Percentiles rank a stretch among this genome's conserved stretches.
Evolutionary conservation across 2,888 invertebrate genomes (phyloP).

Genomic region (Syrphus vitripennis): DNA sequence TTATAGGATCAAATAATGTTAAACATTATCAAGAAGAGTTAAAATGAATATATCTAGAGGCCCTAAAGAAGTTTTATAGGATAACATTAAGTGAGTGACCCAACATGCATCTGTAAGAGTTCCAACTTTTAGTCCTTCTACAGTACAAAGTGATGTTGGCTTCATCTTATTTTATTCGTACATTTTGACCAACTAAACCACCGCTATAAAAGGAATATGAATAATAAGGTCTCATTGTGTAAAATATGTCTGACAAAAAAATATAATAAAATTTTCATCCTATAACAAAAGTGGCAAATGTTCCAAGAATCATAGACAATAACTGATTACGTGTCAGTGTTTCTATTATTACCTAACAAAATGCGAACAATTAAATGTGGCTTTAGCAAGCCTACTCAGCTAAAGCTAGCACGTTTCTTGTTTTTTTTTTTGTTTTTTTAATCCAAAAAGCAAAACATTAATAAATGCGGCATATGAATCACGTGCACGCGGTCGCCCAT

Average conservation of each 20-base stretch:
- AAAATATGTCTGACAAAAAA: neutral
- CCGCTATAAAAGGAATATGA: neutral
- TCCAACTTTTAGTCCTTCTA: too few species aligned
- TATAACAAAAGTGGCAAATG: neutral
- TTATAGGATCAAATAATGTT: too few species aligned
- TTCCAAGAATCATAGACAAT: neutral
- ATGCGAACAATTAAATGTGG: constrained; percentile 46
- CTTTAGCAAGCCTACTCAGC: neutral
- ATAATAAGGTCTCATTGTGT: neutral
- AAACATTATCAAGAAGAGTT: too few species aligned
- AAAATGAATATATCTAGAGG: too few species aligned
- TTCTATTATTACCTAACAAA: constrained; percentile 47
- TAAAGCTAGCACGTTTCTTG: neutral
- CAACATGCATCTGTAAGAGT: too few species aligned
- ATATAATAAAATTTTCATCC: neutral
- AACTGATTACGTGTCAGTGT: constrained; percentile 52
- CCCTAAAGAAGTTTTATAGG: too few species aligned
- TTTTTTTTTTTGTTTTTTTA: neutral
- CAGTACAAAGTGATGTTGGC: too few species aligned
- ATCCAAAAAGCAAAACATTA: constrained; percentile 12
- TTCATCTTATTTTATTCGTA: neutral
- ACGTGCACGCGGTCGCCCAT: constrained; percentile 52
- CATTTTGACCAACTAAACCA: neutral
- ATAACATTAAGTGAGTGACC: too few species aligned
- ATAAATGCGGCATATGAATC: constrained; percentile 59